A percentile compares a stretch with the other conserved stretches of the same genome.
Evolutionary conservation across 2,888 invertebrate genomes (phyloP).

Genomic region (Tetranychus truncatus): DNA sequence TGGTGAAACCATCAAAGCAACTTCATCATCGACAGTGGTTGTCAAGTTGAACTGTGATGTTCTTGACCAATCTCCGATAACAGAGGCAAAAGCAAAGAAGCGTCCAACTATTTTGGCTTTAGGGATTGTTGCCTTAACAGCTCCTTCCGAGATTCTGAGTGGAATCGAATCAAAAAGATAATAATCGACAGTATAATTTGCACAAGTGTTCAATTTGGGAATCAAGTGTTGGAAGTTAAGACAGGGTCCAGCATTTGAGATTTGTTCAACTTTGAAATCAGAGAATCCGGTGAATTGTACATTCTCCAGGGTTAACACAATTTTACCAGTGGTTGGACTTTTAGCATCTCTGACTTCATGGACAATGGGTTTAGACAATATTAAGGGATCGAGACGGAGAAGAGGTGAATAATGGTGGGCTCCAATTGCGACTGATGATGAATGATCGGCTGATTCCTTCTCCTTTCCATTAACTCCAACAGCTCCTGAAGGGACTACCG

Average conservation of each 20-base stretch:
- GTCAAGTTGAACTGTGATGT: constrained; percentile 9
- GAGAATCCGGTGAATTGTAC: constrained; percentile 11
- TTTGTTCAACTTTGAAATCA: constrained; percentile 12
- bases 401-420: constrained; percentile 3
- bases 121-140: constrained; percentile 8
- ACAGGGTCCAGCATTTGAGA: background rate
- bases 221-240: constrained; percentile 9
- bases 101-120: constrained; percentile 10
- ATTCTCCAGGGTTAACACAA: constrained; percentile 9
- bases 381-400: background rate
- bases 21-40: constrained; percentile 4
- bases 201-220: constrained; percentile 4
- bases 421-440: background rate
- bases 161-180: constrained; percentile 14
- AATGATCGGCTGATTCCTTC: background rate
- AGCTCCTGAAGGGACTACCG: background rate
- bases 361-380: background rate
- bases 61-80: constrained; percentile 1
- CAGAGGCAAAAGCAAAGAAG: constrained; percentile 8
- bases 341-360: constrained; percentile 9
- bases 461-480: background rate
- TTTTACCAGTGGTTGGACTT: constrained; percentile 12
- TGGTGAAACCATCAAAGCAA: constrained; percentile 3
- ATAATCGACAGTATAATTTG: constrained; percentile 16
- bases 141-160: constrained; percentile 8